Evolutionary conservation across 92 coral and sea anemone genomes (phyloP).

Genomic region (Epizoanthus fatuus): DNA sequence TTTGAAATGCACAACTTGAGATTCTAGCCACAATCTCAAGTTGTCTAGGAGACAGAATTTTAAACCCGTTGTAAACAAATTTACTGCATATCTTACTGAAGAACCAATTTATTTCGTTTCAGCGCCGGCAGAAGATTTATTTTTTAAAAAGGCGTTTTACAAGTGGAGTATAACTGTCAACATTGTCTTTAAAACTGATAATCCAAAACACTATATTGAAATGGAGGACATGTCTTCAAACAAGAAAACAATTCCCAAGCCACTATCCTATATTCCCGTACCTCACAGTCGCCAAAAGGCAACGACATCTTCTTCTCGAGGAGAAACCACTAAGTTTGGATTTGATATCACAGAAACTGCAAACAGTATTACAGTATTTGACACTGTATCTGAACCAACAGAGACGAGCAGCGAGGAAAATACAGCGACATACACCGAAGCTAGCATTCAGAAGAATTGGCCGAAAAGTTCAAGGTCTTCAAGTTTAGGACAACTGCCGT

Average conservation of each 20-base stretch:
- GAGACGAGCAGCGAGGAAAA: not conserved
- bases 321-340: slow-evolving; percentile 18
- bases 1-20: not conserved
- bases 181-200: not conserved
- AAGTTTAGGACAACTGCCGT: slow-evolving; percentile 28
- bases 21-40: slow-evolving; percentile 2
- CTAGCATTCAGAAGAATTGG: not conserved
- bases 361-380: not conserved
- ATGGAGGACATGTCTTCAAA: slow-evolving; percentile 22
- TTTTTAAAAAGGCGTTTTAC: not conserved
- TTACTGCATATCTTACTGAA: not conserved
- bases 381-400: not conserved
- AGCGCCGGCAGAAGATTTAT: not conserved
- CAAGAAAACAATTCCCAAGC: slow-evolving; percentile 11
- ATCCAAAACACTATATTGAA: too few relatives aligned
- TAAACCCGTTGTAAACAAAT: not conserved
- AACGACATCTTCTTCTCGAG: slow-evolving; percentile 24
- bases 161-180: not conserved
- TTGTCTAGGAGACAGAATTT: slow-evolving; percentile 28
- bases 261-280: slow-evolving; percentile 27
- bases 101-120: not conserved
- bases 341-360: slow-evolving; percentile 6
- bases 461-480: not conserved
- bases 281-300: slow-evolving; percentile 31
- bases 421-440: not conserved